phyloP scores from a whole-genome alignment of 2,797 vertebrate species.

The Saguinus oedipus region DNA sequence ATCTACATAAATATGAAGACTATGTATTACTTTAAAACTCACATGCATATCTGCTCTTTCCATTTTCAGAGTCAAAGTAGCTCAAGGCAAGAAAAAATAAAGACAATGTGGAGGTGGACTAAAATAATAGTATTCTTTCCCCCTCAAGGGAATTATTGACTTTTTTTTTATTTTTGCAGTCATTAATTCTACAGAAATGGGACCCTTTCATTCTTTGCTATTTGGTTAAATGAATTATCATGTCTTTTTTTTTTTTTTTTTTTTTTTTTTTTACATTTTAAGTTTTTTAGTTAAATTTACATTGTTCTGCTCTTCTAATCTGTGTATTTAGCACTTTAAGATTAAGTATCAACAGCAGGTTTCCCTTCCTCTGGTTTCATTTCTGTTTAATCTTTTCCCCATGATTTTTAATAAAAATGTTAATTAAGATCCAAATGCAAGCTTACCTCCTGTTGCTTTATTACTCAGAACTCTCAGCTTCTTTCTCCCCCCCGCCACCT shows the following conservation, averaged over 20 bases:
- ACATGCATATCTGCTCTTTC: neutral
- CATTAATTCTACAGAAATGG: neutral
- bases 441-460: neutral
- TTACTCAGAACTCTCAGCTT: neutral
- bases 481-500: neutral
- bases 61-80: neutral
- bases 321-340: neutral
- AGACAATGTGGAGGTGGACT: neutral
- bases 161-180: neutral
- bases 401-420: constrained; percentile 57
- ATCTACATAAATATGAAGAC: neutral
- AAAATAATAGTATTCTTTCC: neutral
- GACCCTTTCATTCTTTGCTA: neutral
- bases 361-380: constrained; percentile 11
- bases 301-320: neutral
- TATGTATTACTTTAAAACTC: neutral
- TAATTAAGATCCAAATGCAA: neutral
- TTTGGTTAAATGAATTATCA: neutral
- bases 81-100: neutral
- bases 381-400: constrained; percentile 30
- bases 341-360: neutral
- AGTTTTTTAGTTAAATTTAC: neutral
- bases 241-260: neutral
- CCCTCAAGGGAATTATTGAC: neutral
- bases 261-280: neutral